Evolutionary conservation across 1,140 invertebrate species (phyloP), one percentile per base, ranked within the genome.

Genomic region (Delia radicum): DNA sequence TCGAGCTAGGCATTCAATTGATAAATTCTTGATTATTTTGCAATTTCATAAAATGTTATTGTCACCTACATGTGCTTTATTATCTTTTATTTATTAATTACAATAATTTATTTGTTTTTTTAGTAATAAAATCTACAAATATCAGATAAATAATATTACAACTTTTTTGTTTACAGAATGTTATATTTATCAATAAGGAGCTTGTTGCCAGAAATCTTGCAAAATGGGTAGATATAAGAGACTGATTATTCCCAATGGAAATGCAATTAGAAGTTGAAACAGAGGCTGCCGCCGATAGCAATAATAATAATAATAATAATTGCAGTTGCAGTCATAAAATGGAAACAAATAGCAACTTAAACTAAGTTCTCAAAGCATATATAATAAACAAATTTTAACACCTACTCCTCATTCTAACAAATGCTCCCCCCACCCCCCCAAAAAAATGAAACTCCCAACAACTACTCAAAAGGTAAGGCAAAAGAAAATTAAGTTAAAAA

Each of bases 181-280:
- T 92, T 77, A 88, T 92, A 87, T 91, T 90, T 85, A 87, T 93
- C 76, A 92, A 92, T 85, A 87, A 90, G 84, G 90, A 91, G 85
- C 87, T 93, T 79, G 91, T 92, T 77, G 89, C 90, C 76, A 88
- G 90, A 86, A 91, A 92, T 76, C 88, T 89, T 80, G 92, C 91
- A 55, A 89, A 89, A 82, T 92, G 91, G 91, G 86, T 89, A 71
- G 84, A 85, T 76, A 79, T 85, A 76, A 77, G 78, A 77, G 83
- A 85, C 78, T 85, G 83, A 85, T 79, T 76, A 37, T 69, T 69
- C n/a, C 65, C 65, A 33, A 69, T 33, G 65, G 65, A 69, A 33
- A 69, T 27, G 65, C 65, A 31, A 21, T 33, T 24, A 33, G 29
- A 69, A 37, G 48, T 21, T 55, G 48, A 55, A 55, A 5, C 12